phyloP scores from a whole-genome alignment of 2,797 vertebrate species.

The Tokudaia muenninki region DNA sequence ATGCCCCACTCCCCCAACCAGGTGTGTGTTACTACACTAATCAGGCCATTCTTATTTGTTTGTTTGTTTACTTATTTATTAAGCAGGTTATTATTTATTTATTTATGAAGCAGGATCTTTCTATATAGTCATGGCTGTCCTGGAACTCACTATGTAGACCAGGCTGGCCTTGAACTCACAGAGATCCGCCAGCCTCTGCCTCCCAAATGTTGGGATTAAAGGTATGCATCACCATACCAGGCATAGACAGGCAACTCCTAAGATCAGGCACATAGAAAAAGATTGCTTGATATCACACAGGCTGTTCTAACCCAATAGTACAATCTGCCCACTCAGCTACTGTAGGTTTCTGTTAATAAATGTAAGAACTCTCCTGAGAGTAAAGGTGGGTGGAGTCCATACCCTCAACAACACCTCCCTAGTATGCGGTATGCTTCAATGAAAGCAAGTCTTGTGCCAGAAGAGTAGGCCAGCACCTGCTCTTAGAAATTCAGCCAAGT shows the following conservation, averaged over 20 bases:
- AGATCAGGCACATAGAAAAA: neutral
- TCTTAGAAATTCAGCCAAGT: neutral
- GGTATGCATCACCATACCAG: neutral
- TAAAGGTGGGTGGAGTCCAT: neutral
- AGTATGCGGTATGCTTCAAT: neutral
- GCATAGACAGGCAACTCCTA: neutral
- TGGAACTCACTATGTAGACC: neutral
- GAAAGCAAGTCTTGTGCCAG: constrained; percentile 34
- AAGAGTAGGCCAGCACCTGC: neutral
- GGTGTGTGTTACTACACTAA: neutral
- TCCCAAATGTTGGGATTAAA: neutral
- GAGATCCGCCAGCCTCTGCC: neutral
- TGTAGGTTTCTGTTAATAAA: constrained; percentile 3
- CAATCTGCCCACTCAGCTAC: neutral
- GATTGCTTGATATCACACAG: neutral
- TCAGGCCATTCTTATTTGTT: neutral
- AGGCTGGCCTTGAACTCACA: neutral
- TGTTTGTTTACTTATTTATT: neutral
- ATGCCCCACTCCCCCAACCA: neutral
- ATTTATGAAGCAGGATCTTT: neutral
- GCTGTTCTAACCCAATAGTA: neutral
- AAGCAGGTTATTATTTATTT: neutral
- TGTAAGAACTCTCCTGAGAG: constrained; percentile 11
- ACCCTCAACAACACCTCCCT: neutral
- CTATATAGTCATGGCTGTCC: neutral